These are phyloP conservation scores for Melieria crassipennis DNA, from an alignment of 2,888 invertebrate genomes.

Conservation along the genomic window DNA sequence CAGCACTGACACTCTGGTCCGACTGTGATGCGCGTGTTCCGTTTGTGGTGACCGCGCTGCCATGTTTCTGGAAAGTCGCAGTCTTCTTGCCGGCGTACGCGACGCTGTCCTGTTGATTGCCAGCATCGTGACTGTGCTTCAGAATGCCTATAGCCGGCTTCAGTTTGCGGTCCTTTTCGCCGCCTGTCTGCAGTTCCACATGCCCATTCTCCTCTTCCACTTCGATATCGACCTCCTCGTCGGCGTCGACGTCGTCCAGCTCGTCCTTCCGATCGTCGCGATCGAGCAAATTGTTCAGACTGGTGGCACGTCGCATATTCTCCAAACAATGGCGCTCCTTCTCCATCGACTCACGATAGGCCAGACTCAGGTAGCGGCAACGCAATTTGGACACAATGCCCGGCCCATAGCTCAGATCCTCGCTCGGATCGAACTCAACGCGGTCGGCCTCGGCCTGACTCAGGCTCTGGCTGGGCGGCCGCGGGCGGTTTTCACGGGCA, in stretches of 20 bases:
- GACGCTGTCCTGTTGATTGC: neutral
- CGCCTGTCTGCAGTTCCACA: constrained; percentile 9
- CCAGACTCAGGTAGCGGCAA: constrained; percentile 86
- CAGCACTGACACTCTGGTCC: neutral
- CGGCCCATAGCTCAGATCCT: constrained; percentile 89
- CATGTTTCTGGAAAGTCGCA: constrained; percentile 37
- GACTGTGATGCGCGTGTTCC: constrained; percentile 6
- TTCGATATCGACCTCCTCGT: constrained; percentile 26
- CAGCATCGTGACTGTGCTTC: constrained; percentile 14
- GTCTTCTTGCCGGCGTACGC: constrained; percentile 29
- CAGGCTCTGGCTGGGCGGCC: constrained; percentile 26
- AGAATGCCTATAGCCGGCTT: constrained; percentile 33
- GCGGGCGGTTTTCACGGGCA: constrained; percentile 13
- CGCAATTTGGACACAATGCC: constrained; percentile 90
- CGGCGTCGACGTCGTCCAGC: constrained; percentile 48
- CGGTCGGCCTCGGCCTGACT: constrained; percentile 21
- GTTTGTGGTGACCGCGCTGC: constrained; percentile 16
- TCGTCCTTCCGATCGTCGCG: constrained; percentile 66
- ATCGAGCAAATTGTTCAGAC: constrained; percentile 85
- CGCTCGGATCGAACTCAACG: constrained; percentile 69
- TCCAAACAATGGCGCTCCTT: constrained; percentile 75
- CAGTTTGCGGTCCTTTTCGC: constrained; percentile 19
- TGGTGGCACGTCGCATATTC: constrained; percentile 80
- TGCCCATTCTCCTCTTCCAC: constrained; percentile 25
- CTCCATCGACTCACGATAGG: constrained; percentile 77